A percentile compares a stretch with the other conserved stretches of the same genome.
Evolutionary conservation across 1,140 invertebrate genomes (phyloP).

Genomic region (Teleogryllus occipitalis): DNA sequence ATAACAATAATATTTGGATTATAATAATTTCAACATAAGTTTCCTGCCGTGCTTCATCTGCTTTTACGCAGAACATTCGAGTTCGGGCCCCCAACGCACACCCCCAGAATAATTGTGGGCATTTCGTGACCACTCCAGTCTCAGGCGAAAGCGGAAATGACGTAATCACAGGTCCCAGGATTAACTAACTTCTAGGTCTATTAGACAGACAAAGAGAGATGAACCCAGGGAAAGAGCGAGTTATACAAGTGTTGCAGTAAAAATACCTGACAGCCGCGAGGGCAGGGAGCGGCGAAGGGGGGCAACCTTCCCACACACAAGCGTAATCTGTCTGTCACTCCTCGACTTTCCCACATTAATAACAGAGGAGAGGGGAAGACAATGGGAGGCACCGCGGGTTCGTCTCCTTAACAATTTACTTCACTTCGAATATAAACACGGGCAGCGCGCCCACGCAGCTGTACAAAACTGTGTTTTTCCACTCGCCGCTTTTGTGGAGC

Average conservation of each 20-base stretch:
- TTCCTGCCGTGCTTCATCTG: no score
- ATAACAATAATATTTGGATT: no score
- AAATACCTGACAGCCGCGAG: background rate
- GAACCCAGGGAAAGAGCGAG: background rate
- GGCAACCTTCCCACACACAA: slow-evolving; percentile 12
- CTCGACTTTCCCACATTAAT: slow-evolving; percentile 11
- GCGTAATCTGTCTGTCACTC: slow-evolving; percentile 11
- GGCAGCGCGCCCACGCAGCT: no score
- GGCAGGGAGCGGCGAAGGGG: background rate
- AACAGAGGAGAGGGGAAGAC: background rate
- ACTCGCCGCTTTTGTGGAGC: background rate
- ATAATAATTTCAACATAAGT: no score
- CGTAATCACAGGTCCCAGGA: slow-evolving; percentile 17
- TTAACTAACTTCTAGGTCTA: slow-evolving; percentile 18
- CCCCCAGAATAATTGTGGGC: background rate
- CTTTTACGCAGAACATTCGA: no score
- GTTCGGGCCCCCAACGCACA: no score
- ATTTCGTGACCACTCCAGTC: slow-evolving; percentile 11
- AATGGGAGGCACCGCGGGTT: background rate
- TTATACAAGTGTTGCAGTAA: background rate
- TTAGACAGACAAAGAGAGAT: slow-evolving; percentile 9
- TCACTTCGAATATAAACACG: background rate
- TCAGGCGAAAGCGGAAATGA: slow-evolving; percentile 15
- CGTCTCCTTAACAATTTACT: background rate
- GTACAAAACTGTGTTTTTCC: background rate